Evolutionary conservation across 2,797 vertebrate species (phyloP).

Genomic region (Lycodopsis pacificus): DNA sequence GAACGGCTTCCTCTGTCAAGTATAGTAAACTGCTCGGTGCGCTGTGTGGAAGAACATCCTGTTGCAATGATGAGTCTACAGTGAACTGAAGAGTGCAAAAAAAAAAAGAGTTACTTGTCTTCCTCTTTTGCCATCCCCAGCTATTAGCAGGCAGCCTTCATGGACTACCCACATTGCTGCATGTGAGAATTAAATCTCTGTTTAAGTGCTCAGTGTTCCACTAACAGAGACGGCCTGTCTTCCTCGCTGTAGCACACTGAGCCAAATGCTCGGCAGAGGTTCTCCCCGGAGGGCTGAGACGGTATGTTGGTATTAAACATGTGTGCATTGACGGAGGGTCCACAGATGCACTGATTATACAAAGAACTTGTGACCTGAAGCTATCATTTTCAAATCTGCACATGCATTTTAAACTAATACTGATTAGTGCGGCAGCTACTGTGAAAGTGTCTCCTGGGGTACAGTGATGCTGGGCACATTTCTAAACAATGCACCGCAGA

Average conservation of each 20-base stretch:
- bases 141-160: background rate
- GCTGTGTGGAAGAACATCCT: constrained; percentile 50
- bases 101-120: constrained; percentile 8
- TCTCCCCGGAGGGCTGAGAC: constrained; percentile 41
- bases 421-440: background rate
- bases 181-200: constrained; percentile 10
- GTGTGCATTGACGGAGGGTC: constrained; percentile 26
- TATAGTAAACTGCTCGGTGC: constrained; percentile 54
- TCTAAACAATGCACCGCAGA: too few species aligned
- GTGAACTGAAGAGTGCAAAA: constrained; percentile 8
- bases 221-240: constrained; percentile 13
- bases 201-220: constrained; percentile 19
- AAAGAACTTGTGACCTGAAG: constrained; percentile 13
- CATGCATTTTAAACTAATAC: background rate
- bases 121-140: background rate
- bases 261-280: constrained; percentile 28
- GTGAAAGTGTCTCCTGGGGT: background rate
- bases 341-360: constrained; percentile 26
- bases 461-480: background rate
- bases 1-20: constrained; percentile 70
- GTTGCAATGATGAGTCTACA: constrained; percentile 53
- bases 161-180: constrained; percentile 3
- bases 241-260: constrained; percentile 18
- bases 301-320: constrained; percentile 43
- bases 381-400: background rate